These are phyloP conservation scores for Melikaiella ostensackeni DNA, from an alignment of 2,888 invertebrate species.

Conservation along the genomic window DNA sequence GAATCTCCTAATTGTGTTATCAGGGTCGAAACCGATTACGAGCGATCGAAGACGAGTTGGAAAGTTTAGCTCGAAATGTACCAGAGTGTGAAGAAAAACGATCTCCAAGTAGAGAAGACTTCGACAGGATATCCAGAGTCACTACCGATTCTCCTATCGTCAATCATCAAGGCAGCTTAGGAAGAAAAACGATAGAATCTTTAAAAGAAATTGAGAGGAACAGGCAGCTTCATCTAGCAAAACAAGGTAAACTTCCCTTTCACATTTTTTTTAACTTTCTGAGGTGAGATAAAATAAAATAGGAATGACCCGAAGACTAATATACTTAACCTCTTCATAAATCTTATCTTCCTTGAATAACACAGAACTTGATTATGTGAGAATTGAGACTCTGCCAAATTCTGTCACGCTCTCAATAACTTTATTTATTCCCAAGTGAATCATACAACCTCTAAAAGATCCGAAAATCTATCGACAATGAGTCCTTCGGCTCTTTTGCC, in stretches of 20 bases:
- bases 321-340: neutral
- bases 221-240: constrained; percentile 89
- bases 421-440: neutral
- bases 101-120: constrained; percentile 90
- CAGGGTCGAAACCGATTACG: constrained; percentile 83
- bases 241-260: constrained; percentile 85
- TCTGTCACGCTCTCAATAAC: neutral
- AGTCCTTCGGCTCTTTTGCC: neutral
- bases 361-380: neutral
- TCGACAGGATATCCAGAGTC: constrained; percentile 93
- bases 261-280: neutral
- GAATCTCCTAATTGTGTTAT: constrained; percentile 45
- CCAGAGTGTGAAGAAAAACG: constrained; percentile 69
- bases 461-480: neutral
- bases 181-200: constrained; percentile 90
- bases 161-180: constrained; percentile 82
- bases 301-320: neutral
- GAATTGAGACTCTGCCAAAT: constrained; percentile 6
- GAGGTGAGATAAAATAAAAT: neutral
- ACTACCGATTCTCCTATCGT: constrained; percentile 88
- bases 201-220: constrained; percentile 94
- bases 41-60: constrained; percentile 83
- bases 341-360: neutral
- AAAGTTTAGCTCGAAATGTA: constrained; percentile 70
- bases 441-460: neutral